A percentile compares a stretch with the other conserved stretches of the same genome.
These are phyloP conservation scores for Casuarius casuarius DNA, from an alignment of 2,113 vertebrate species.

Conservation along the genomic window DNA sequence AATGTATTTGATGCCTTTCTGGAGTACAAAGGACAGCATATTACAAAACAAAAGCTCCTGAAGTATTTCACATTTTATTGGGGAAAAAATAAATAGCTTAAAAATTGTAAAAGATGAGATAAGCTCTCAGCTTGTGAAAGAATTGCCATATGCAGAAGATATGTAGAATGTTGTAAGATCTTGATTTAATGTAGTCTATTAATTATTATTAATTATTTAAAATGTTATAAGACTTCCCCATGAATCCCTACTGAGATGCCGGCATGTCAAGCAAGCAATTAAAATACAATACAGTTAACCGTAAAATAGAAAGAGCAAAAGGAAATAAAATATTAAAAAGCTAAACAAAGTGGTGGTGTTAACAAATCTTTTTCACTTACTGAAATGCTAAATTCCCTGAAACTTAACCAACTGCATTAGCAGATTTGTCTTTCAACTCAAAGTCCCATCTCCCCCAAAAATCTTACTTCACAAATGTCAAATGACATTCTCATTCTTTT, in stretches of 20 bases:
- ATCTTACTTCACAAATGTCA: neutral
- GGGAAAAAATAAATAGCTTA: neutral
- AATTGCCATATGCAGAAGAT: neutral
- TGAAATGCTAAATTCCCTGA: neutral
- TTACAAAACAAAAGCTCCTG: neutral
- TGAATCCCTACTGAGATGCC: neutral
- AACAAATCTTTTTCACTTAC: neutral
- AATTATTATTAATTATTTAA: constrained; percentile 68
- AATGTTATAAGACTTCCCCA: constrained; percentile 7
- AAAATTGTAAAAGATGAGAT: neutral
- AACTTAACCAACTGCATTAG: neutral
- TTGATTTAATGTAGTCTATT: constrained; percentile 49
- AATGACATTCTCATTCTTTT: neutral
- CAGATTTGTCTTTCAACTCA: neutral
- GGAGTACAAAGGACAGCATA: neutral
- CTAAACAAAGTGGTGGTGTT: neutral
- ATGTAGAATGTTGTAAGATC: neutral
- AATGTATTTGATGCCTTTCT: constrained; percentile 3
- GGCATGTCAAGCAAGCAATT: constrained; percentile 20
- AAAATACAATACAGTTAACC: constrained; percentile 43
- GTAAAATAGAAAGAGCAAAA: constrained; percentile 22
- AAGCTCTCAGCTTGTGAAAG: neutral
- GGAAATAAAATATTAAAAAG: constrained; percentile 52
- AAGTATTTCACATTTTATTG: neutral
- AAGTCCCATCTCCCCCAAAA: neutral